A percentile compares a stretch with the other conserved stretches of the same genome.
Evolutionary conservation across 2,888 invertebrate genomes (phyloP).

Genomic region (Oxycera nigricornis): DNA sequence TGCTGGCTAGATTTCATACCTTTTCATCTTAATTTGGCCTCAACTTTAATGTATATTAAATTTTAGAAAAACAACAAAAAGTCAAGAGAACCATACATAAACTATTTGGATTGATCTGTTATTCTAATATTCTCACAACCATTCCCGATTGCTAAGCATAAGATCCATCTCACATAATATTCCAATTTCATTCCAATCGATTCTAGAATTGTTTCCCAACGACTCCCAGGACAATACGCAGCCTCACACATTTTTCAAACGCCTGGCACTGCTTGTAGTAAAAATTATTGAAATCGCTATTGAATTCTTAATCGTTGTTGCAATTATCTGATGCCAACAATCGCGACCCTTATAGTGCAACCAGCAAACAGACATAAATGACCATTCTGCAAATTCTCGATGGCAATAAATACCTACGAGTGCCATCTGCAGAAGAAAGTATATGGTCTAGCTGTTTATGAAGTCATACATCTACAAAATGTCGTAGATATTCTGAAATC

Average conservation of each 20-base stretch:
- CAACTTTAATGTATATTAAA: too few relatives aligned
- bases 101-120: too few relatives aligned
- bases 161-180: too few relatives aligned
- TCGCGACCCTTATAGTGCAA: not conserved
- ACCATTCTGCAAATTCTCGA: not conserved
- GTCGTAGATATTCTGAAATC: not conserved
- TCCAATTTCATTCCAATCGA: too few relatives aligned
- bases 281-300: constrained; percentile 2
- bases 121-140: too few relatives aligned
- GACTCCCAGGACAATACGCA: too few relatives aligned
- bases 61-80: too few relatives aligned
- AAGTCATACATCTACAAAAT: not conserved
- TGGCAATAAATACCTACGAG: not conserved
- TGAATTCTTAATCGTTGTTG: not conserved
- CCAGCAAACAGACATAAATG: not conserved
- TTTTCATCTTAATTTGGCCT: too few relatives aligned
- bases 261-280: not conserved
- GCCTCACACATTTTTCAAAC: not conserved
- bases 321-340: not conserved
- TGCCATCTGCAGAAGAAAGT: not conserved
- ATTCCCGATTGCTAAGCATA: too few relatives aligned
- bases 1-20: too few relatives aligned
- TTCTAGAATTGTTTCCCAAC: too few relatives aligned
- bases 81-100: too few relatives aligned
- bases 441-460: constrained; percentile 8